These are phyloP conservation scores for Drosophila kuntzei DNA, from an alignment of 2,888 invertebrate genomes.

Conservation along the genomic window DNA sequence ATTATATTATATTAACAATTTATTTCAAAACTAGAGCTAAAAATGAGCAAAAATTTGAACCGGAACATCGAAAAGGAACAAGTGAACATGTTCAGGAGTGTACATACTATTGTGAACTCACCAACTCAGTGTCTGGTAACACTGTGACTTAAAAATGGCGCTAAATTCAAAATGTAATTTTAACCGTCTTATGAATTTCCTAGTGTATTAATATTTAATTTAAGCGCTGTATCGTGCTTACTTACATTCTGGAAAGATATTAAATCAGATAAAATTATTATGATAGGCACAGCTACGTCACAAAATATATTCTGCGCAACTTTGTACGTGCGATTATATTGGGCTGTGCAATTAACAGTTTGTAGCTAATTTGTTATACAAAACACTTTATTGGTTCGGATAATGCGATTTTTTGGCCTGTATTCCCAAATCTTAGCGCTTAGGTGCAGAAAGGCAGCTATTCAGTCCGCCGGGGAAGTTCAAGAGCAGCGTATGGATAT, in stretches of 20 bases:
- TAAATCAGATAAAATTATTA: background rate
- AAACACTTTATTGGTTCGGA: constrained; percentile 58
- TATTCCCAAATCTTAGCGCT: constrained; percentile 28
- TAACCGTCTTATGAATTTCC: background rate
- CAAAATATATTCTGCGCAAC: constrained; percentile 9
- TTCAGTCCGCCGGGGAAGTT: constrained; percentile 47
- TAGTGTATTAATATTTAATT: background rate
- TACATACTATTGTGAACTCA: constrained; percentile 36
- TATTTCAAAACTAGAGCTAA: no score
- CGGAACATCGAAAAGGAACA: no score
- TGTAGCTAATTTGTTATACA: constrained; percentile 65
- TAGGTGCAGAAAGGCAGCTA: constrained; percentile 7
- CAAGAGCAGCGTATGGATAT: constrained; percentile 52
- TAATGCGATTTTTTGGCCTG: constrained; percentile 51
- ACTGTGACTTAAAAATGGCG: constrained; percentile 15
- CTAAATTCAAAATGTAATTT: constrained; percentile 4
- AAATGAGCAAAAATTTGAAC: no score
- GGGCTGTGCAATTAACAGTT: constrained; percentile 60
- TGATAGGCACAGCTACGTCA: constrained; percentile 25
- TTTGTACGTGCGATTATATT: constrained; percentile 53
- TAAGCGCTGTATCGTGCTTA: background rate
- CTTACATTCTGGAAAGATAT: background rate
- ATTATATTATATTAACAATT: no score
- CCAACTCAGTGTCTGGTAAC: background rate
- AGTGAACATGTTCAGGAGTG: no score